Conservation (phyloP, 2,113 vertebrate species). For the Hiodon alosoides region DNA sequence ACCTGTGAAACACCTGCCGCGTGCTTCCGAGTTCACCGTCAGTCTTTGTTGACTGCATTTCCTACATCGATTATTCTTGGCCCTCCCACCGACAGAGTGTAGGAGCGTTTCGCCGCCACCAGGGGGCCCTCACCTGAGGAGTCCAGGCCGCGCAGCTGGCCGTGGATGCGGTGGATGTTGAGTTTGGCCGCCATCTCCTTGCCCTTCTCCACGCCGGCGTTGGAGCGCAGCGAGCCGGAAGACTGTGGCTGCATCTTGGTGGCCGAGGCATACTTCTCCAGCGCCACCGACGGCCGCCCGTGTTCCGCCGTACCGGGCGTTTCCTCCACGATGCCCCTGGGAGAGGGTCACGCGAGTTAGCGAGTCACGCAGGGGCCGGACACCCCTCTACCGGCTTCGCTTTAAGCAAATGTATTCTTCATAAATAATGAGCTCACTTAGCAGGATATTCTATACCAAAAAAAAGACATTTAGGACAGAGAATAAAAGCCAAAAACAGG, state of each 20-base stretch:
- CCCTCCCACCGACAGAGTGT: no score
- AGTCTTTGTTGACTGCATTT: no score
- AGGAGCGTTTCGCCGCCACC: no score
- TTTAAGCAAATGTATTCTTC: no score
- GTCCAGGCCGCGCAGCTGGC: slow-evolving; percentile 90
- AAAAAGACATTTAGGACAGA: no score
- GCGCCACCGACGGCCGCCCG: slow-evolving; percentile 71
- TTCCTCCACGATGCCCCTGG: slow-evolving; percentile 90
- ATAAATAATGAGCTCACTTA: no score
- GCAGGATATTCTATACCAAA: no score
- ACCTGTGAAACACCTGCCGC: neutral
- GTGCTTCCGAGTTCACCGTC: no score
- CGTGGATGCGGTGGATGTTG: slow-evolving; percentile 88
- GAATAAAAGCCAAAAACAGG: neutral
- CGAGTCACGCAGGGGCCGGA: neutral
- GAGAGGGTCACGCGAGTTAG: neutral
- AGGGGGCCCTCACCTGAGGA: slow-evolving; percentile 68
- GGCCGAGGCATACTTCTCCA: slow-evolving; percentile 85
- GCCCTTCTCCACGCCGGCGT: slow-evolving; percentile 90
- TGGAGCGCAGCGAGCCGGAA: slow-evolving; percentile 91
- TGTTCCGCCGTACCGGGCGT: slow-evolving; percentile 66
- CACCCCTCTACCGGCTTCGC: no score
- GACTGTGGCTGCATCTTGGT: slow-evolving; percentile 98
- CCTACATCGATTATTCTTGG: no score
- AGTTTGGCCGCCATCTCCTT: slow-evolving; percentile 93